Base-by-base conservation (phyloP, 2,888 invertebrate species). In the Lamproptera curius region DNA sequence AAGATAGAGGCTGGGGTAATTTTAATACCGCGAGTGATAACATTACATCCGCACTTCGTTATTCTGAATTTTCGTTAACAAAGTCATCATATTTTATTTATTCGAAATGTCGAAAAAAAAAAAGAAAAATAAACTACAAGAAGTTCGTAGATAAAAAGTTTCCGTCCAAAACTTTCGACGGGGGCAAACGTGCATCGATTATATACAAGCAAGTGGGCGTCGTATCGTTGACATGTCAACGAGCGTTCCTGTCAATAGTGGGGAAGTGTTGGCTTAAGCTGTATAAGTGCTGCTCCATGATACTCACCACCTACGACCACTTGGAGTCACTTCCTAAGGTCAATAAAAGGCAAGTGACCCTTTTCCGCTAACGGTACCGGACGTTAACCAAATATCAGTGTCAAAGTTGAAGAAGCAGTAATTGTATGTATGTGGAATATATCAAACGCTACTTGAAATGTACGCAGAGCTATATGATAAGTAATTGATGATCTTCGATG, bases 221-320 rank as follows among this genome's bases (percentile, higher is more conserved):
- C 59, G 57, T 33, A 23, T 28, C 43, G 45, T 63, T 63, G 64
- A 64, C 60, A 59, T 61, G 63, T 65, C 64, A 63, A 66, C 53
- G 52, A 53, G 36, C 47, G 44, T 52, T 54, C 38, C 16, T 54
- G 59, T 59, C 62, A 56, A 58, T 31, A 15, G 35, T 35, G 16
- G 41, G 16, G 20, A 36, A 36, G 36, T 15, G 28, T 47, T 55
- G 62, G 55, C 59, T 57, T 54, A 50, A 44, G 44, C 37, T 42
- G 49, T 46, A 41, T 28, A 46, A 51, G 48, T 35, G 44, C 50
- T 50, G 47, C 48, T 54, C 50, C 55, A 53, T 50, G 50, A 55
- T 54, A 57, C 53, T 54, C 37, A 11, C 55, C 58, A 52, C 57
- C 61, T 58, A 56, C 56, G 39, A 9, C 11, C 36, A 53, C 45